Evolutionary conservation across 2,113 vertebrate genomes (phyloP).

Genomic region (Gymnorhina tibicen): DNA sequence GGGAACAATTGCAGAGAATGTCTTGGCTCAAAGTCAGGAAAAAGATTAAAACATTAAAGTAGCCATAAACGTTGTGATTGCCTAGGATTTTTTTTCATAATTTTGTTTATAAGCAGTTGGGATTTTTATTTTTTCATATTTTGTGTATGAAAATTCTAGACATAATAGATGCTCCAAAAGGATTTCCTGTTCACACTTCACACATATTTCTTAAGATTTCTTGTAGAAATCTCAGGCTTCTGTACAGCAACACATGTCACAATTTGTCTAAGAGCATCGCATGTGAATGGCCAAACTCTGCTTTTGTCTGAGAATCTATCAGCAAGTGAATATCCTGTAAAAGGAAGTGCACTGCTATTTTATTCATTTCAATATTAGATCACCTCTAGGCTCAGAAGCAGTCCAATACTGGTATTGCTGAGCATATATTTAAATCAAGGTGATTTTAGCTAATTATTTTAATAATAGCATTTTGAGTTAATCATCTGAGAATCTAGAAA

Average conservation of each 20-base stretch:
- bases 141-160: background rate
- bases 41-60: background rate
- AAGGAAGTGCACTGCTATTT: background rate
- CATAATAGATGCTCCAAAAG: background rate
- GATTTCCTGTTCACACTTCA: background rate
- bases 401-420: background rate
- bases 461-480: background rate
- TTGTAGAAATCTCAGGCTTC: background rate
- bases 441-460: background rate
- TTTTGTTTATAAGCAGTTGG: background rate
- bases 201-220: background rate
- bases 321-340: background rate
- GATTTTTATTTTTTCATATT: background rate
- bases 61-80: background rate
- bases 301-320: background rate
- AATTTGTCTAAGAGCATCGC: background rate
- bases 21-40: background rate
- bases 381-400: background rate
- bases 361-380: background rate
- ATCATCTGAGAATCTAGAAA: background rate
- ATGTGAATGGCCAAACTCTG: background rate
- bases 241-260: background rate
- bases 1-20: background rate
- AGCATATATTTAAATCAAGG: background rate
- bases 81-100: background rate